A percentile compares a stretch with the other conserved stretches of the same genome.
Conservation (phyloP, 2,797 vertebrate genomes). For the Trichosurus vulpecula region DNA sequence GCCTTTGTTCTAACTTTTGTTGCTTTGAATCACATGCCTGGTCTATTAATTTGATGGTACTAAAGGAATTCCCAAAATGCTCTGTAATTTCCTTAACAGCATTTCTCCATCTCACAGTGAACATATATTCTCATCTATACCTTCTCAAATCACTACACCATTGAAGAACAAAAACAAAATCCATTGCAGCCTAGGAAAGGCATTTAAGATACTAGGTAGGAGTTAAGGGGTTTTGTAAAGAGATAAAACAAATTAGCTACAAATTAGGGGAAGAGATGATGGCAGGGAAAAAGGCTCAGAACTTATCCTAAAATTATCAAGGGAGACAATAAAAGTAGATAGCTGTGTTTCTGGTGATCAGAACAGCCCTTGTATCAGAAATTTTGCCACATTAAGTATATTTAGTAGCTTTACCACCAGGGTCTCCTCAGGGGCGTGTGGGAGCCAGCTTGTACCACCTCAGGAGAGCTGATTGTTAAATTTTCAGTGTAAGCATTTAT, state of each 20-base stretch:
- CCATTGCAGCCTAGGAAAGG: not conserved
- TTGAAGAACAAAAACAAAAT: not conserved
- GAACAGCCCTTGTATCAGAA: not conserved
- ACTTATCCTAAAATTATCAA: not conserved
- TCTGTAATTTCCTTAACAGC: not conserved
- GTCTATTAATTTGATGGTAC: too few relatives aligned
- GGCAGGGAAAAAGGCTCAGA: not conserved
- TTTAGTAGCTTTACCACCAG: not conserved
- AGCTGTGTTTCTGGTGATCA: not conserved
- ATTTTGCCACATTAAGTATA: not conserved
- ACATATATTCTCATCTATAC: not conserved
- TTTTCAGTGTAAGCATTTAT: not conserved
- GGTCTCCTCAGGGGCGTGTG: too few relatives aligned
- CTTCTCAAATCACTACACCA: not conserved
- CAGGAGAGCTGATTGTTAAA: too few relatives aligned
- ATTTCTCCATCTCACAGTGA: not conserved
- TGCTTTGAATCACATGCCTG: not conserved
- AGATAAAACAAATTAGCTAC: not conserved
- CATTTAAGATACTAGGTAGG: not conserved
- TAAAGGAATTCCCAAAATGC: not conserved
- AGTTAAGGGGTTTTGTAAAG: not conserved
- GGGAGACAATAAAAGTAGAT: not conserved
- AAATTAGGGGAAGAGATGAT: not conserved
- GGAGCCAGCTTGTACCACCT: too few relatives aligned
- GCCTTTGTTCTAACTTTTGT: not conserved